A percentile compares a stretch with the other conserved stretches of the same genome.
These are phyloP conservation scores for Bembecia ichneumoniformis DNA, from an alignment of 2,888 invertebrate genomes.

Conservation along the genomic window DNA sequence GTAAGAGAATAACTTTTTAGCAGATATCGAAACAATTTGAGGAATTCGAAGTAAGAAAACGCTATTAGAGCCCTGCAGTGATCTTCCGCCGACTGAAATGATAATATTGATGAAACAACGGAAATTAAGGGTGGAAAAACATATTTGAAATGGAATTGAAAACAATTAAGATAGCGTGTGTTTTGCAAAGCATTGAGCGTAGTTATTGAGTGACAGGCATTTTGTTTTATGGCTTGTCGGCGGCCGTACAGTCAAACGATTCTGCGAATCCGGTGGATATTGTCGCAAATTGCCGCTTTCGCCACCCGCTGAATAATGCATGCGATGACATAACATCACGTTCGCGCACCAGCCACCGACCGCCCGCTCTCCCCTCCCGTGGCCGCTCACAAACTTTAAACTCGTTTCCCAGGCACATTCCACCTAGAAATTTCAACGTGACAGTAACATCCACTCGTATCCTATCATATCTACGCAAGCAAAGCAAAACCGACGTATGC, in stretches of 20 bases:
- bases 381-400: constrained; percentile 17
- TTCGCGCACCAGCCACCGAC: constrained; percentile 28
- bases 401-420: constrained; percentile 11
- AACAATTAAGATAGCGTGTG: too few relatives aligned
- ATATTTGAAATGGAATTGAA: too few relatives aligned
- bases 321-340: constrained; percentile 68
- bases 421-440: not conserved
- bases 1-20: too few relatives aligned
- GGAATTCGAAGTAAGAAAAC: too few relatives aligned
- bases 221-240: constrained; percentile 64
- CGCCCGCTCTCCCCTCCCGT: constrained; percentile 18
- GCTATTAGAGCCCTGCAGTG: too few relatives aligned
- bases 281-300: constrained; percentile 73
- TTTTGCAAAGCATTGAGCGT: constrained; percentile 32
- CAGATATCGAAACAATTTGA: too few relatives aligned
- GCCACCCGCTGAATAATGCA: constrained; percentile 69
- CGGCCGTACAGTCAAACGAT: constrained; percentile 54
- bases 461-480: too few relatives aligned
- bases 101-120: too few relatives aligned
- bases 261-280: constrained; percentile 69
- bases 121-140: too few relatives aligned
- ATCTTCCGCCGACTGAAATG: too few relatives aligned
- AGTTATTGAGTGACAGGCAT: constrained; percentile 62
- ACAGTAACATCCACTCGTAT: too few relatives aligned
- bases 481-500: too few relatives aligned